phyloP scores from a whole-genome alignment of 1,140 invertebrate genomes.

The Heliothis virescens region DNA sequence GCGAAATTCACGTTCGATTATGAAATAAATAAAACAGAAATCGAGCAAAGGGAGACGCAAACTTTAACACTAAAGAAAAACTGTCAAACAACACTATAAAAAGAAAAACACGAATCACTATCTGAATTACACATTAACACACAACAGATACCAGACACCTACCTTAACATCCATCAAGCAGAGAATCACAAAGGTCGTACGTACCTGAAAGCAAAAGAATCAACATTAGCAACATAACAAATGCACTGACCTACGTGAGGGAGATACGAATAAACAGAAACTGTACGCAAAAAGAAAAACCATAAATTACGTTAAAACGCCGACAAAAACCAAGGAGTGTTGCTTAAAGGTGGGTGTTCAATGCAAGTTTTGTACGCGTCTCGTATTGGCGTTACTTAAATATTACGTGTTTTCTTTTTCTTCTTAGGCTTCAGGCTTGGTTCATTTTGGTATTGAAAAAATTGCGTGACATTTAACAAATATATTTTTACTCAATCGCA shows the following conservation, averaged over 20 bases:
- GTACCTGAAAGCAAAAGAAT: constrained; percentile 64
- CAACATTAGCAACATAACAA: constrained; percentile 67
- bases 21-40: too few relatives aligned
- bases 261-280: constrained; percentile 37
- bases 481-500: too few relatives aligned
- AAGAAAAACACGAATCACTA: too few relatives aligned
- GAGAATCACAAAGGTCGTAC: constrained; percentile 33
- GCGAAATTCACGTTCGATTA: too few relatives aligned
- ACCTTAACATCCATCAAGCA: constrained; percentile 28
- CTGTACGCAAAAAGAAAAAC: constrained; percentile 72
- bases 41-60: too few relatives aligned
- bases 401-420: background rate
- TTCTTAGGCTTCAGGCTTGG: background rate
- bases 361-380: constrained; percentile 31
- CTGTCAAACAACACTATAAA: too few relatives aligned
- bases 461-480: too few relatives aligned
- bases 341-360: constrained; percentile 61
- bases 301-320: constrained; percentile 80
- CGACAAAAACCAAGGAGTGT: constrained; percentile 66
- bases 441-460: background rate
- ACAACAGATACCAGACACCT: constrained; percentile 3
- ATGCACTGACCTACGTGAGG: constrained; percentile 69
- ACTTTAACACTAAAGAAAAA: too few relatives aligned
- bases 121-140: background rate
- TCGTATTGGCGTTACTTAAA: constrained; percentile 1